Base-by-base conservation (phyloP, 2,888 invertebrate species). In the Stegophylla sp. region DNA sequence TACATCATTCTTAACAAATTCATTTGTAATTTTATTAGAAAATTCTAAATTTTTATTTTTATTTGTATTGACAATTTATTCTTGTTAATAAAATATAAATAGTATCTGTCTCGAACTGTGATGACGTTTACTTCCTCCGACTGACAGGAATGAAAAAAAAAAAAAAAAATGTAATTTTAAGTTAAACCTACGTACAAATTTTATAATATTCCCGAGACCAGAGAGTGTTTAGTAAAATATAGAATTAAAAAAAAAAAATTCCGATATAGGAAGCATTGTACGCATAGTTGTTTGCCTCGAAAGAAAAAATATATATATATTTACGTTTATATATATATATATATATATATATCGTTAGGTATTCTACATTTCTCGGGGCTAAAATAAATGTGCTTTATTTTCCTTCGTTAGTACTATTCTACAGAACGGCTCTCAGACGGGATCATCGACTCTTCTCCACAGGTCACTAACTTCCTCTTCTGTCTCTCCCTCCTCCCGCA, bases 361-460 rank as follows among this genome's bases (percentile, higher is more conserved):
- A 34, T 34, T 34, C 3, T 34, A 28, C 15, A 13, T 77, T 69
- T 71, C 69, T 61, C 20, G 61, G 67, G 79, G 79, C 69, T 69
- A 59, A 77, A 67, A 67, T 69, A 61, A 28, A n/a, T n/a, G 56
- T 67, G 56, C 41, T 56, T 77, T 69, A 59, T 45, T 77, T 45
- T 67, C 56, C 45, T 67, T 77, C 51, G 66, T 45, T 61, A 51
- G n/a, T n/a, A n/a, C n/a, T n/a, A n/a, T n/a, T n/a, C 41, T 23
- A 56, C n/a, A 51, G 48, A 69, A 69, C 23, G 69, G 45, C n/a
- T 28, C n/a, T 28, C 77, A 71, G 79, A 79, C 79, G 79, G 71
- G 79, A 79, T 79, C 79, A 79, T 79, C 79, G 79, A 79, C 79
- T 79, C 79, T 69, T 79, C 71, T 79, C 79, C 41, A 13, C 79